phyloP scores from a whole-genome alignment of 1,140 invertebrate species.

The Drosophila suzukii region DNA sequence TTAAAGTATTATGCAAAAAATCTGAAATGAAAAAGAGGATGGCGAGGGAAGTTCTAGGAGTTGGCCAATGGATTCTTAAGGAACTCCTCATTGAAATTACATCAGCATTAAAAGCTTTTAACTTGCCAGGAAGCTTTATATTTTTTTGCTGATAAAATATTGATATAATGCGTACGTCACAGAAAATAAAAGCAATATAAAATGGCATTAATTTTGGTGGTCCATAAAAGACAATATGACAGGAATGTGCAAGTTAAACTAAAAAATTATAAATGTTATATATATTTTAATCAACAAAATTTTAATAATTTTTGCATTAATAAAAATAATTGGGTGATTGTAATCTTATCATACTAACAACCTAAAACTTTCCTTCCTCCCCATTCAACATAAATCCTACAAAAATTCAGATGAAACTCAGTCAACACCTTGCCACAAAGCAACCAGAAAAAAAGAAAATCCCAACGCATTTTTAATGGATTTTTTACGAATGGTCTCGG shows the following conservation, averaged over 20 bases:
- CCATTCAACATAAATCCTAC: conserved; percentile 8
- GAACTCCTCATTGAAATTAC: not conserved
- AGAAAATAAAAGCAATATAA: too few species aligned
- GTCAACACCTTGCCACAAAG: conserved; percentile 59
- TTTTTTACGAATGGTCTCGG: conserved; percentile 32
- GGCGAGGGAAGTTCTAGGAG: not conserved
- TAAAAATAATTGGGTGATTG: too few species aligned
- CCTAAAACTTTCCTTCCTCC: not conserved
- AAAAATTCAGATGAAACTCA: conserved; percentile 48
- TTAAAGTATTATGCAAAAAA: conserved; percentile 54
- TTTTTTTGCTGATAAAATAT: not conserved
- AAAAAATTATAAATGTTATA: too few species aligned
- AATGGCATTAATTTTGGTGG: too few species aligned
- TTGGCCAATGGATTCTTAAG: not conserved
- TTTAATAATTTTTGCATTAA: too few species aligned
- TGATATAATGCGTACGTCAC: too few species aligned
- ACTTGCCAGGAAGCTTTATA: not conserved
- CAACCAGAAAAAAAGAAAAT: conserved; percentile 41
- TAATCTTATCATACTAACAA: not conserved
- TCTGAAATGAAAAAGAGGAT: conserved; percentile 3
- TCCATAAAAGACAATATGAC: too few species aligned
- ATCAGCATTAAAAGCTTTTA: not conserved
- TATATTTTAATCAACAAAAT: too few species aligned
- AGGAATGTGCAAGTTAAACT: too few species aligned
- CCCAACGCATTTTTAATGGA: conserved; percentile 62